phyloP scores from a whole-genome alignment of 35 echinoderm and acorn worm genomes.

The Stichopus chloronotus region DNA sequence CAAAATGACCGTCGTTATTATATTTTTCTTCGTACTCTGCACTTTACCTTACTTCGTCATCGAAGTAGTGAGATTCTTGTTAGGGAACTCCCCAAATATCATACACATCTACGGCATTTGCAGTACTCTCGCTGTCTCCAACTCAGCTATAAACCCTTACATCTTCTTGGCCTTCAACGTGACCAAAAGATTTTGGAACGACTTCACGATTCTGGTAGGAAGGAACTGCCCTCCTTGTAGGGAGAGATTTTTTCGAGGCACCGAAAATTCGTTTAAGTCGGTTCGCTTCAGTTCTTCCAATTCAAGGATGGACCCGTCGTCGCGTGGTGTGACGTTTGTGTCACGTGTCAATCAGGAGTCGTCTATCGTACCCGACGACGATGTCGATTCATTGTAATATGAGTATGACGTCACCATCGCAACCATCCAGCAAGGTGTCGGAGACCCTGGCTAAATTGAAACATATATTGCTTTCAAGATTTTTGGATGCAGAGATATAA shows the following conservation, averaged over 20 bases:
- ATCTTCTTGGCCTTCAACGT: constrained; percentile 89
- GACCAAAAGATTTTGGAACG: constrained; percentile 75
- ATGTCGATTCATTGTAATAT: constrained; percentile 49
- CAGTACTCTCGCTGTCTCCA: constrained; percentile 74
- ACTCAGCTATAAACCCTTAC: constrained; percentile 89
- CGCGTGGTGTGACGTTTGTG: constrained; percentile 49
- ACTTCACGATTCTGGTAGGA: constrained; percentile 60
- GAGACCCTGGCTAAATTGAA: no score
- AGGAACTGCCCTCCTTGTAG: constrained; percentile 65
- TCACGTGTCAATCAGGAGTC: constrained; percentile 34
- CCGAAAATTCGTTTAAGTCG: constrained; percentile 69
- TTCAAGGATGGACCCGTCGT: constrained; percentile 46
- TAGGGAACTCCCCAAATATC: background rate
- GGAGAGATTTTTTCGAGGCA: constrained; percentile 48
- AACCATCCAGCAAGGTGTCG: no score
- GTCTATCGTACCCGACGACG: constrained; percentile 19
- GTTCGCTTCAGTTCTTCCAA: constrained; percentile 93
- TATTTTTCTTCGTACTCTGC: constrained; percentile 85
- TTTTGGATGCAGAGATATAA: no score
- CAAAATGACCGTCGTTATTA: constrained; percentile 90
- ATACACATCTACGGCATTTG: constrained; percentile 60
- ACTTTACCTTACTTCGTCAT: constrained; percentile 83
- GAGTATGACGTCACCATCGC: no score
- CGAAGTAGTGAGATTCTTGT: constrained; percentile 62
- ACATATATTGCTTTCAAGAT: no score